phyloP scores from a whole-genome alignment of 2,113 vertebrate genomes.

The Asarcornis scutulata region DNA sequence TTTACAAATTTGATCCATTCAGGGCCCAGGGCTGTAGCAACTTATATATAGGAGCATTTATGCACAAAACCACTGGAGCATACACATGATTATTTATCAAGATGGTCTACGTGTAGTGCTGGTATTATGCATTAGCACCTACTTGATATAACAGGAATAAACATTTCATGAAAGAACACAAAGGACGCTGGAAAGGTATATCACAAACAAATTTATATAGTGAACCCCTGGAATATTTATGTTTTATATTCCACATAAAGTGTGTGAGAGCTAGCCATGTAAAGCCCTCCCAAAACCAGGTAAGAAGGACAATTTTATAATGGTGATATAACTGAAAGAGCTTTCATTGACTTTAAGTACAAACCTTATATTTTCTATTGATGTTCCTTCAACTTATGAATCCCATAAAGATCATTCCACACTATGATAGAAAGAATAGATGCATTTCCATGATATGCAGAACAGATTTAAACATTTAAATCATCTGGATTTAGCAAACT shows the following conservation, averaged over 20 bases:
- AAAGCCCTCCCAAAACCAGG: constrained; percentile 1
- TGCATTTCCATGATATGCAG: not conserved
- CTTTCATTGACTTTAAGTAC: constrained; percentile 2
- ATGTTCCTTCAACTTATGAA: not conserved
- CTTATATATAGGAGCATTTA: not conserved
- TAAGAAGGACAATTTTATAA: constrained; percentile 33
- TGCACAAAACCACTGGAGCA: constrained; percentile 5
- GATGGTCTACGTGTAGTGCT: not conserved
- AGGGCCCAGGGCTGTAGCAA: not conserved
- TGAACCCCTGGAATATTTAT: constrained; percentile 52
- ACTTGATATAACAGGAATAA: constrained; percentile 29
- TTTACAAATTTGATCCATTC: constrained; percentile 8
- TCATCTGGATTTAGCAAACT: not conserved
- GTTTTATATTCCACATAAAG: not conserved
- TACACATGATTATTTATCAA: constrained; percentile 18
- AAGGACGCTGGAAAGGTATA: not conserved
- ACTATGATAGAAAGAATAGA: not conserved
- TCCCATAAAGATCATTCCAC: not conserved
- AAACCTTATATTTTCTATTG: constrained; percentile 16
- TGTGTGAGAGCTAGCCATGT: not conserved
- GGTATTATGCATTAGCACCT: constrained; percentile 25
- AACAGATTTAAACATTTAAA: not conserved
- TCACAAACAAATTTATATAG: not conserved
- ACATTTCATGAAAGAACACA: not conserved
- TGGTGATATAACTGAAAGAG: constrained; percentile 1